phyloP scores from a whole-genome alignment of 2,113 vertebrate species.

The Bubo scandiacus region DNA sequence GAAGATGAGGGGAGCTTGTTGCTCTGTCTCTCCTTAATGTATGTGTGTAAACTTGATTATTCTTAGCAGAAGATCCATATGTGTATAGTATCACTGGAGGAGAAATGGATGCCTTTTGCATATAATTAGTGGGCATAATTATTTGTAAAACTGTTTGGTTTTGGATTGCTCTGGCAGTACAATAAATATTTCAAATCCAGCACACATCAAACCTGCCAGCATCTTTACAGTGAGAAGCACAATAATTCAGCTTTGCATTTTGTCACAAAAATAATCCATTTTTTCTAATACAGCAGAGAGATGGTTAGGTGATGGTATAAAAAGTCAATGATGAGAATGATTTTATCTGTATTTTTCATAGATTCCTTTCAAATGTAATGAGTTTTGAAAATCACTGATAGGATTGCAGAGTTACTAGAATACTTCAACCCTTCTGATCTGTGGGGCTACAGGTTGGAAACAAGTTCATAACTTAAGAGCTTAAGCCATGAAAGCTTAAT shows the following conservation, averaged over 20 bases:
- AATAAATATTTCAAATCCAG: slow-evolving; percentile 36
- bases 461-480: slow-evolving; percentile 40
- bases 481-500: slow-evolving; percentile 30
- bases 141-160: slow-evolving; percentile 1
- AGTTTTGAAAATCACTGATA: slow-evolving; percentile 40
- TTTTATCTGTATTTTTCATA: slow-evolving; percentile 27
- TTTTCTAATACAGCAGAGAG: not conserved
- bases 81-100: not conserved
- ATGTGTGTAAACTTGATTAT: not conserved
- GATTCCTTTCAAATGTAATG: slow-evolving; percentile 23
- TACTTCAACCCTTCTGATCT: slow-evolving; percentile 31
- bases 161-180: slow-evolving; percentile 5
- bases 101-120: slow-evolving; percentile 13
- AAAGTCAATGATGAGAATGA: not conserved
- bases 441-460: slow-evolving; percentile 11
- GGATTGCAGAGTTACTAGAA: not conserved
- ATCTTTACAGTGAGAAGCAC: not conserved
- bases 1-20: not conserved
- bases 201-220: slow-evolving; percentile 1
- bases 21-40: not conserved
- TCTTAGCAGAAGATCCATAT: not conserved
- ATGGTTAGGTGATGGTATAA: not conserved
- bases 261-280: slow-evolving; percentile 43
- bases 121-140: not conserved
- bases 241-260: not conserved